Base-by-base conservation (phyloP, 2,113 vertebrate genomes). In the Shinisaurus crocodilurus region DNA sequence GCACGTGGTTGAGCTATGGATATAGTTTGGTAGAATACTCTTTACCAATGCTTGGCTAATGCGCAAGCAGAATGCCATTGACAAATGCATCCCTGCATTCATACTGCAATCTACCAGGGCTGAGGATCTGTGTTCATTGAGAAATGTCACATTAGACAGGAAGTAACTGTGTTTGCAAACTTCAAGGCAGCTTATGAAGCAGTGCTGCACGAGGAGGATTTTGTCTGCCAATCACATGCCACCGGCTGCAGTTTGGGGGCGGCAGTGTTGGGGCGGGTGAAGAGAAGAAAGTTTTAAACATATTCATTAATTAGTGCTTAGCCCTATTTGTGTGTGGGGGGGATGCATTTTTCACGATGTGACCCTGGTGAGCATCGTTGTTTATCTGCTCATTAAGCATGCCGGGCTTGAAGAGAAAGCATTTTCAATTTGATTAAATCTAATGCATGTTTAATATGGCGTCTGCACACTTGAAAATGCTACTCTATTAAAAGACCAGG, bases 391-490 rank as follows among this genome's bases (percentile, higher is more conserved):
- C 96, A 96, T 95, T 95, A 96, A 95, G 95, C 43, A 76, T 90
- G 92, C 81, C 92, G 16, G 87, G 45, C 93, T 94, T 93, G 93
- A 97, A 96, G 94, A 95, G 94, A 95, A 95, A 89, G 87, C 95
- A 92, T 96, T 95, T 94, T 91, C 94, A 95, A 96, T 96, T 96
- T 96, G 96, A 97, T 97, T 97, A 96, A 96, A 96, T 96, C 97
- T 97, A 96, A 97, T 97, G 94, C 97, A 97, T 96, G 97, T 98
- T 97, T 97, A 97, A 98, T 97, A 96, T 0, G 32, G 90, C 95
- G 95, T 96, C 97, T 96, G 94, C 93, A 81, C 93, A 90, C 93
- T 96, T 96, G 97, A 96, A 97, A 96, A 97, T 95, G 94, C 95
- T 91, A 94, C 94, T 97, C 96, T 96, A 96, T 97, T 97, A 96